Evolutionary conservation across 2,797 vertebrate species (phyloP).

Genomic region (Cercopithecus mitis): DNA sequence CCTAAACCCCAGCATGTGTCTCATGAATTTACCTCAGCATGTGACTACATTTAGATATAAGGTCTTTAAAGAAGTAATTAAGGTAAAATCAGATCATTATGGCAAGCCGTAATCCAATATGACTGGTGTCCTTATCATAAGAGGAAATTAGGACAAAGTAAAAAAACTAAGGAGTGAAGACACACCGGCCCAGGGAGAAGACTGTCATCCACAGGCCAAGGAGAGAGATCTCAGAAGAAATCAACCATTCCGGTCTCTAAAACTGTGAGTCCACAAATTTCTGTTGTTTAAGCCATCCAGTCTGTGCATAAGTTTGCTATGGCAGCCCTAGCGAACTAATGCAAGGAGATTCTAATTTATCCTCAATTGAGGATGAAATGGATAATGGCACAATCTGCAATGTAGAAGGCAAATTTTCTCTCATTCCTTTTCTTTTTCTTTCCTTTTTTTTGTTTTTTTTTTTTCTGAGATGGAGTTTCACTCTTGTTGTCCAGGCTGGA

Average conservation of each 20-base stretch:
- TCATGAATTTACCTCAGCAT: not conserved
- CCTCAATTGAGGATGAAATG: not conserved
- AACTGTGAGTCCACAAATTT: not conserved
- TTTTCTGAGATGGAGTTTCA: no score
- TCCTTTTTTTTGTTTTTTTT: not conserved
- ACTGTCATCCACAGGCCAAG: rapidly evolving
- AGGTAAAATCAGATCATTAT: not conserved
- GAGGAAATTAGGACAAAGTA: not conserved
- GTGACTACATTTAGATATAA: not conserved
- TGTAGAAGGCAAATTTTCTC: not conserved
- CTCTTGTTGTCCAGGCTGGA: no score
- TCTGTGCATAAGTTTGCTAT: not conserved
- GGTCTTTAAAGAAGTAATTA: not conserved
- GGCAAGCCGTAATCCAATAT: not conserved
- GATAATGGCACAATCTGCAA: not conserved
- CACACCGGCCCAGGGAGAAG: not conserved
- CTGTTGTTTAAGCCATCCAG: not conserved
- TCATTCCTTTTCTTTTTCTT: not conserved
- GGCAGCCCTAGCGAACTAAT: no score
- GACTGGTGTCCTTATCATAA: not conserved
- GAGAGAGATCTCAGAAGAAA: not conserved
- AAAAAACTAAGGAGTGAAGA: not conserved
- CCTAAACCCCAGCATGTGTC: not conserved
- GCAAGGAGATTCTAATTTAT: not conserved
- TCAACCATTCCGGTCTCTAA: not conserved